Conservation (phyloP, 2,113 vertebrate species). For the Oreocharis arfaki region DNA sequence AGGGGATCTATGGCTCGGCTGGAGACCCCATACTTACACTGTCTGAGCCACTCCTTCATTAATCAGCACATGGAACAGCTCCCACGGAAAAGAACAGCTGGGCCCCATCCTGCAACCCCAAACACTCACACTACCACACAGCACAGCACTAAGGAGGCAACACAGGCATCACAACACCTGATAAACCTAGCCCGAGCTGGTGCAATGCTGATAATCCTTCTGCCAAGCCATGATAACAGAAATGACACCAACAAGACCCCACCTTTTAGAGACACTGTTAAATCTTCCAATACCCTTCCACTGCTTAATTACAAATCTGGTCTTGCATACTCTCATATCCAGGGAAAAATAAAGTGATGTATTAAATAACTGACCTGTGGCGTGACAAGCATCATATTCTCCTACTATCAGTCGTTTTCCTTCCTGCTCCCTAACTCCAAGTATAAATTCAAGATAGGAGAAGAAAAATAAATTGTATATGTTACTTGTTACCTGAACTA, state of each 20-base stretch:
- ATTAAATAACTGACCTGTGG: not conserved
- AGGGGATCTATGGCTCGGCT: not conserved
- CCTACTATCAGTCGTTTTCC: not conserved
- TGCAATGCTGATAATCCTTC: not conserved
- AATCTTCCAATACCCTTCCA: not conserved
- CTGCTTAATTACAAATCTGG: not conserved
- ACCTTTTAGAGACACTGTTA: not conserved
- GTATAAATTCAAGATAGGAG: not conserved
- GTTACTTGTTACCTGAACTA: not conserved
- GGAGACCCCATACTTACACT: not conserved
- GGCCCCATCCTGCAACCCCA: not conserved
- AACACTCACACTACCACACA: not conserved
- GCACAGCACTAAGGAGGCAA: fast-evolving
- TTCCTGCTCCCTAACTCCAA: not conserved
- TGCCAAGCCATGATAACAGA: not conserved
- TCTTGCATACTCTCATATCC: not conserved
- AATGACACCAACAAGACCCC: fast-evolving
- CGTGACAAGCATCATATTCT: not conserved
- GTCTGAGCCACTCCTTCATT: not conserved
- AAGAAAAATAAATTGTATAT: not conserved
- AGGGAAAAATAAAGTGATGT: not conserved
- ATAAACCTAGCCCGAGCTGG: not conserved
- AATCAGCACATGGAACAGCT: not conserved
- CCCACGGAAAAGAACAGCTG: not conserved
- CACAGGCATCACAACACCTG: not conserved